These are phyloP conservation scores for Gnatocerus cornutus DNA, from an alignment of 2,888 invertebrate genomes.

Conservation along the genomic window DNA sequence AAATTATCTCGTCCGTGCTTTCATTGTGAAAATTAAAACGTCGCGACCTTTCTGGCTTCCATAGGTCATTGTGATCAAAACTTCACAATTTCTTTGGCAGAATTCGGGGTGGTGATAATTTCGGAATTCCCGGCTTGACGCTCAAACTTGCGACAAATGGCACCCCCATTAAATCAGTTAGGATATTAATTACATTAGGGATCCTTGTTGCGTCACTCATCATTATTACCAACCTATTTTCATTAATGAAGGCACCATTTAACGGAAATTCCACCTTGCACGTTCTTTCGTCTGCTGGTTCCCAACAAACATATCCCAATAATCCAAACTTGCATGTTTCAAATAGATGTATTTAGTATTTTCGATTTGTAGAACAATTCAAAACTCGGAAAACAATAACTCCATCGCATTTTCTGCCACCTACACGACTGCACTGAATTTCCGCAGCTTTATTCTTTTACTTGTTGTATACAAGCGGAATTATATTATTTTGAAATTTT, in stretches of 20 bases:
- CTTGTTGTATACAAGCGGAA: no score
- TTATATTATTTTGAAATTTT: no score
- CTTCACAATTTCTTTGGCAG: neutral
- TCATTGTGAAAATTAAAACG: conserved; percentile 22
- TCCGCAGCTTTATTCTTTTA: no score
- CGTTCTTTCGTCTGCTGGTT: neutral
- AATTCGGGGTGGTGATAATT: neutral
- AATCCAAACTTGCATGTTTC: no score
- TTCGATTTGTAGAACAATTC: no score
- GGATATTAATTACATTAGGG: conserved; percentile 57
- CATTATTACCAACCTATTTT: conserved; percentile 51
- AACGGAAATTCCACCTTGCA: conserved; percentile 2
- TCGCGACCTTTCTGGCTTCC: conserved; percentile 15
- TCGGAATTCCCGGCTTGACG: conserved; percentile 42
- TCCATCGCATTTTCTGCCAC: no score
- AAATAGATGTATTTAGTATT: no score
- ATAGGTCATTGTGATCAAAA: conserved; percentile 17
- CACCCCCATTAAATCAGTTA: conserved; percentile 58
- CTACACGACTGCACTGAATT: no score
- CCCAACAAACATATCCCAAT: no score
- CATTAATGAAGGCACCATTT: conserved; percentile 34
- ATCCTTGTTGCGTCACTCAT: conserved; percentile 55
- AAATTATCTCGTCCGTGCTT: conserved; percentile 20
- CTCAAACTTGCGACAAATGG: conserved; percentile 53
- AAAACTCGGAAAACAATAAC: no score